phyloP scores from a whole-genome alignment of 1,140 invertebrate genomes.

The Hyphantria cunea region DNA sequence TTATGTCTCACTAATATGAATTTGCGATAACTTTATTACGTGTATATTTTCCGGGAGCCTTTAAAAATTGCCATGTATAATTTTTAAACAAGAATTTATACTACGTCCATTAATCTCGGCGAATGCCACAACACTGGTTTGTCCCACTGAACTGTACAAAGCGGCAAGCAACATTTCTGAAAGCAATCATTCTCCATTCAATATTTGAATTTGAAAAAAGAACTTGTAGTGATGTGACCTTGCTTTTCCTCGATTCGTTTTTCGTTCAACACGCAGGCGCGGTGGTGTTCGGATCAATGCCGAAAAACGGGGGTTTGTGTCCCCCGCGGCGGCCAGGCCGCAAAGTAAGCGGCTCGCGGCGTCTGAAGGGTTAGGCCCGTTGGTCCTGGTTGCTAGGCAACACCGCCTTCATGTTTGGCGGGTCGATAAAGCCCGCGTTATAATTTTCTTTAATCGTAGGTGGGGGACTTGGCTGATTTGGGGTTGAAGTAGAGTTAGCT shows the following conservation, averaged over 20 bases:
- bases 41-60: no score
- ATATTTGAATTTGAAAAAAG: conserved; percentile 77
- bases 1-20: no score
- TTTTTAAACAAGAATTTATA: no score
- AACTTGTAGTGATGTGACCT: conserved; percentile 75
- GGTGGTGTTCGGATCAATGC: conserved; percentile 70
- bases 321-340: conserved; percentile 58
- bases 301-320: conserved; percentile 70
- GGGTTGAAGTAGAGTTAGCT: conserved; percentile 25
- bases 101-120: conserved; percentile 28
- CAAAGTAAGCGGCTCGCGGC: conserved; percentile 74
- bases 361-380: conserved; percentile 72
- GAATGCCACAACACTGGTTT: conserved; percentile 32
- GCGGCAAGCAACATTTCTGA: conserved; percentile 59
- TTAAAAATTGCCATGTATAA: neutral
- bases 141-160: conserved; percentile 60
- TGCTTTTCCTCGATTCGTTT: conserved; percentile 71
- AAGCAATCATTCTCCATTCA: conserved; percentile 73
- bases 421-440: conserved; percentile 68
- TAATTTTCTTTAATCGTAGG: conserved; percentile 73
- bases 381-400: conserved; percentile 65
- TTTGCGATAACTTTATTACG: no score
- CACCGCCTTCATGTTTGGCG: conserved; percentile 58
- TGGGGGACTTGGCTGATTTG: conserved; percentile 33
- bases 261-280: conserved; percentile 76